Percentiles rank a stretch among this genome's conserved stretches.
Evolutionary conservation across 2,888 invertebrate genomes (phyloP).

Genomic region (Dryococelus australis): DNA sequence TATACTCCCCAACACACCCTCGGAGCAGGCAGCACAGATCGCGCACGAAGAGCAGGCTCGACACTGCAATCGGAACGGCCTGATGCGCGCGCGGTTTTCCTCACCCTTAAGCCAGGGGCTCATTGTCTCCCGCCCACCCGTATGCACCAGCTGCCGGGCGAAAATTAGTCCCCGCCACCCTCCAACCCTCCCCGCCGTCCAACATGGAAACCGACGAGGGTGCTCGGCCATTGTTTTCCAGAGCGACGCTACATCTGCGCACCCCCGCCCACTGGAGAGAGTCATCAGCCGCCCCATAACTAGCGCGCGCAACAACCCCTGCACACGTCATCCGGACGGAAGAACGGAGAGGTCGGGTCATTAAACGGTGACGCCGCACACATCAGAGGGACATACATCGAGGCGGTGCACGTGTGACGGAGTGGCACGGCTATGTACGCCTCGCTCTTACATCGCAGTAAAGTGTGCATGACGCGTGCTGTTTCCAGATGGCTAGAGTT

Average conservation of each 20-base stretch:
- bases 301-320: not conserved
- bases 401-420: too few species aligned
- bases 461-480: too few species aligned
- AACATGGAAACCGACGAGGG: not conserved
- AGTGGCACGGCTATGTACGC: too few species aligned
- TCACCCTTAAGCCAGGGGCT: not conserved
- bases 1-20: too few species aligned
- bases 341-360: not conserved
- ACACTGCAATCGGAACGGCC: not conserved
- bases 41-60: too few species aligned
- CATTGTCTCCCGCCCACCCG: not conserved
- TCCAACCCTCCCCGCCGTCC: not conserved
- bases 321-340: not conserved
- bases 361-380: too few species aligned
- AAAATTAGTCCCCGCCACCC: not conserved
- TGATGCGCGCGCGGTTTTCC: not conserved
- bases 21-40: too few species aligned
- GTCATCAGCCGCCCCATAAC: not conserved
- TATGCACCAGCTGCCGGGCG: constrained; percentile 11
- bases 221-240: not conserved
- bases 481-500: too few species aligned
- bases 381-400: too few species aligned
- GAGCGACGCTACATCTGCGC: not conserved
- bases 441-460: too few species aligned
- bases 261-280: not conserved